A percentile compares a stretch with the other conserved stretches of the same genome.
Evolutionary conservation across 2,113 vertebrate genomes (phyloP).

Genomic region (Saimiri boliviensis): DNA sequence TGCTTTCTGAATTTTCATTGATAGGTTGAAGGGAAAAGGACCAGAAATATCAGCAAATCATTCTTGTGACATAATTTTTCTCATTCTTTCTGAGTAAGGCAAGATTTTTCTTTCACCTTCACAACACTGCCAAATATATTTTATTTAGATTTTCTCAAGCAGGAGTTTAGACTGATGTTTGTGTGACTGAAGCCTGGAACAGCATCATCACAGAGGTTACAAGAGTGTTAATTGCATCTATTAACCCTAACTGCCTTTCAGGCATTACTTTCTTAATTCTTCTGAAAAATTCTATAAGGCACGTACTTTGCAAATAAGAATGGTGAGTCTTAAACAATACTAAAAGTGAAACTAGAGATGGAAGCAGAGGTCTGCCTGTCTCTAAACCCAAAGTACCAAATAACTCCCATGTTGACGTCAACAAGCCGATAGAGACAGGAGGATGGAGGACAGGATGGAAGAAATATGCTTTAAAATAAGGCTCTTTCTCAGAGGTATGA

Average conservation of each 20-base stretch:
- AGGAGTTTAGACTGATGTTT: background rate
- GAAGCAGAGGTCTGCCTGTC: background rate
- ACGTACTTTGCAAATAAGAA: background rate
- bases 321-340: background rate
- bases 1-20: slow-evolving; percentile 3
- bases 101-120: slow-evolving; percentile 1
- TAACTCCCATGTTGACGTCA: background rate
- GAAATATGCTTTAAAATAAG: background rate
- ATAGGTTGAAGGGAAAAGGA: background rate
- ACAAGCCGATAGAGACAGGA: background rate
- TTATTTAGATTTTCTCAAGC: slow-evolving; percentile 6
- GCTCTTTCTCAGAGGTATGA: background rate
- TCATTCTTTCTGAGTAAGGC: slow-evolving; percentile 5
- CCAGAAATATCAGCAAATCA: background rate
- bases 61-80: background rate
- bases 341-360: background rate
- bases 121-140: background rate
- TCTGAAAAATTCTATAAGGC: background rate
- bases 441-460: background rate
- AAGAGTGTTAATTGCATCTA: background rate
- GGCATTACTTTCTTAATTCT: background rate
- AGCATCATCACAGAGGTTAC: background rate
- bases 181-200: background rate
- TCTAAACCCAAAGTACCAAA: background rate
- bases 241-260: background rate